phyloP scores from a whole-genome alignment of 92 coral and sea anemone genomes.

The Phenganax subtilis region DNA sequence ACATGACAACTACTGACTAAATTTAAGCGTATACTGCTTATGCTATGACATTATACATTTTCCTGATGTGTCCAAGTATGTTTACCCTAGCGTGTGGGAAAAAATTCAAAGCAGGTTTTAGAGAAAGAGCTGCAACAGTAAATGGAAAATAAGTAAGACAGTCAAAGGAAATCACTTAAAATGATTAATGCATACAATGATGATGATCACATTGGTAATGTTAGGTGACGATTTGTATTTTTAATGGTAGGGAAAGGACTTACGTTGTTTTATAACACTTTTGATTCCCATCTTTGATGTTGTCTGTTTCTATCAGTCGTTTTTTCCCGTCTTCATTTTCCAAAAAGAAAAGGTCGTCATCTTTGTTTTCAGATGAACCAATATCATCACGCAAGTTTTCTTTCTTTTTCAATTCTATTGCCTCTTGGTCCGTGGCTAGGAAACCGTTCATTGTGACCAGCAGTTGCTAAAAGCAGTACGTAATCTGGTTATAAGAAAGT shows the following conservation, averaged over 20 bases:
- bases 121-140: too few relatives aligned
- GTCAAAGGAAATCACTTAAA: too few relatives aligned
- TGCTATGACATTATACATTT: too few relatives aligned
- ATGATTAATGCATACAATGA: too few relatives aligned
- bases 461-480: neutral
- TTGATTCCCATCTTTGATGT: neutral
- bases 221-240: too few relatives aligned
- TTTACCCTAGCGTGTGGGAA: too few relatives aligned
- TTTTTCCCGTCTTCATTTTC: neutral
- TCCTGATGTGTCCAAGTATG: too few relatives aligned
- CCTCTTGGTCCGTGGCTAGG: neutral
- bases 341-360: neutral
- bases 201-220: too few relatives aligned
- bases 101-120: too few relatives aligned
- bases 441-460: neutral
- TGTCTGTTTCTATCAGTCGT: conserved; percentile 12
- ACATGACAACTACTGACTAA: too few relatives aligned
- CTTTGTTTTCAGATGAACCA: neutral
- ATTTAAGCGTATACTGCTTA: too few relatives aligned
- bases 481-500: neutral
- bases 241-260: neutral
- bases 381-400: neutral
- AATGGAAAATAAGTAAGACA: too few relatives aligned
- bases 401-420: neutral
- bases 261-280: conserved; percentile 25